phyloP scores from a whole-genome alignment of 2,888 invertebrate species.

The Drosophila parthenogenetica region DNA sequence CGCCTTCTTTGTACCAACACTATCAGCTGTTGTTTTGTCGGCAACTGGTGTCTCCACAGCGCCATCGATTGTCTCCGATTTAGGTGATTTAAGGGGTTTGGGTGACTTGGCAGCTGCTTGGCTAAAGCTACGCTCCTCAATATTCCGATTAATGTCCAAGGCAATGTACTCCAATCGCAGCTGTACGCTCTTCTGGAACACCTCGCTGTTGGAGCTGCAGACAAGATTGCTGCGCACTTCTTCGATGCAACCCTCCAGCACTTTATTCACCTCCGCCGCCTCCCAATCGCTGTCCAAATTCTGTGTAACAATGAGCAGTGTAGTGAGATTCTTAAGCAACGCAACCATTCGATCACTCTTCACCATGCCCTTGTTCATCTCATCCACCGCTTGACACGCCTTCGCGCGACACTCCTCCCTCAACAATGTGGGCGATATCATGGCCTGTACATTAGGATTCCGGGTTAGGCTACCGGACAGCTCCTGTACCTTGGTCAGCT shows the following conservation, averaged over 20 bases:
- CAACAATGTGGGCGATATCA: conserved; percentile 94
- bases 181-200: conserved; percentile 95
- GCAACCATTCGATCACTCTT: conserved; percentile 88
- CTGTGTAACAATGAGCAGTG: conserved; percentile 88
- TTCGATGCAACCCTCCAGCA: conserved; percentile 95
- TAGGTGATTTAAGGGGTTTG: conserved; percentile 39
- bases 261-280: conserved; percentile 93
- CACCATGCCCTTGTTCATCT: conserved; percentile 88
- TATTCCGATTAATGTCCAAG: conserved; percentile 77
- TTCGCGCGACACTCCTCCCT: conserved; percentile 95
- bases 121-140: conserved; percentile 49
- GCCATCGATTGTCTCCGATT: conserved; percentile 34
- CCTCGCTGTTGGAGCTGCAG: conserved; percentile 88
- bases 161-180: conserved; percentile 89
- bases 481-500: conserved; percentile 93
- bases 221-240: conserved; percentile 92
- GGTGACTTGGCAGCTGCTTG: conserved; percentile 39
- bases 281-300: conserved; percentile 87
- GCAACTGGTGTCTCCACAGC: background rate
- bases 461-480: conserved; percentile 94
- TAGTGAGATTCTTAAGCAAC: conserved; percentile 94
- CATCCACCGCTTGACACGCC: conserved; percentile 92
- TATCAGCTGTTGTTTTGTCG: conserved; percentile 1
- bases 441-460: conserved; percentile 93
- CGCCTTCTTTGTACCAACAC: background rate